These are phyloP conservation scores for Campoletis sonorensis DNA, from an alignment of 1,140 invertebrate species.

Conservation along the genomic window DNA sequence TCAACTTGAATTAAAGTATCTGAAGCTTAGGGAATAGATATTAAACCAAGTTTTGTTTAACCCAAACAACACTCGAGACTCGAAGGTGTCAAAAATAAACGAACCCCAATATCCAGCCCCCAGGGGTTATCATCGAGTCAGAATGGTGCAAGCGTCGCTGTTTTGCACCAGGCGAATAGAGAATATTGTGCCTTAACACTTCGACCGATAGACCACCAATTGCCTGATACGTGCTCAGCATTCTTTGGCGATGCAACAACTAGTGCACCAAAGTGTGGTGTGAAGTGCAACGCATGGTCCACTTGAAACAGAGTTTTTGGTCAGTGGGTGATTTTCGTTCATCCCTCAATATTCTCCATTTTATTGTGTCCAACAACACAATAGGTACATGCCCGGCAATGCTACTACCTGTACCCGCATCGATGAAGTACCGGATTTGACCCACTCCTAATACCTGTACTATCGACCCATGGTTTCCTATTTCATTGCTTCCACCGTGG, in stretches of 20 bases:
- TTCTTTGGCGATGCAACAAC: conserved; percentile 40
- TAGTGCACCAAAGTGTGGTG: background rate
- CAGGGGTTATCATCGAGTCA: background rate
- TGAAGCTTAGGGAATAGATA: background rate
- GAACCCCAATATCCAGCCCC: background rate
- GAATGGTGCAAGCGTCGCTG: background rate
- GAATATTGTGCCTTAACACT: conserved; percentile 45
- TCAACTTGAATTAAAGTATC: background rate
- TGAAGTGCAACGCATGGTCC: conserved; percentile 33
- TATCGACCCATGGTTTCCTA: background rate
- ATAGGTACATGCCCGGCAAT: background rate
- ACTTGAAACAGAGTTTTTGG: background rate
- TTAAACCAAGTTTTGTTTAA: background rate
- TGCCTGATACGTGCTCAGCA: conserved; percentile 60
- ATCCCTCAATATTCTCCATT: background rate
- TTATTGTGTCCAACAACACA: background rate
- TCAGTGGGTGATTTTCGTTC: conserved; percentile 24
- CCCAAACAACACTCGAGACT: too few relatives aligned
- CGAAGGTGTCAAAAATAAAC: background rate
- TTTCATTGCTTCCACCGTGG: conserved; percentile 29
- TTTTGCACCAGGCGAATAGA: background rate
- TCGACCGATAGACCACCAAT: conserved; percentile 55
- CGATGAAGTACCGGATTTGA: background rate
- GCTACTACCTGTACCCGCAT: background rate
- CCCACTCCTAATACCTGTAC: conserved; percentile 15